Conservation (phyloP, 1,140 invertebrate genomes). For the Neodiprion pinetum region DNA sequence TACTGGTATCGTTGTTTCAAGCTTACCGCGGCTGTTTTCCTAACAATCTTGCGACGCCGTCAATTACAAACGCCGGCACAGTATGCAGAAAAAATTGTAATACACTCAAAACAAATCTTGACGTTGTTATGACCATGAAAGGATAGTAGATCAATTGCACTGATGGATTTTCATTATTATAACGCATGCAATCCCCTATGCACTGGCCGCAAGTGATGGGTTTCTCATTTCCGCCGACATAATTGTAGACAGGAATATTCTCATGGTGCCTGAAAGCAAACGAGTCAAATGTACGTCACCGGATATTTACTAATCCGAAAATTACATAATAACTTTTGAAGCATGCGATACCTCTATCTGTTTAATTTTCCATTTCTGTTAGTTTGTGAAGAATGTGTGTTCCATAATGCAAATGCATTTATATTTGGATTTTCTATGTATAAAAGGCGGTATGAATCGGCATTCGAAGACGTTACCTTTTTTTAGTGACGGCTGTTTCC, state of each 20-base stretch:
- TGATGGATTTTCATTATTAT: background rate
- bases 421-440: background rate
- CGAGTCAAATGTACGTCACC: background rate
- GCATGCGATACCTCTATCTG: background rate
- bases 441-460: background rate
- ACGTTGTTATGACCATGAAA: background rate
- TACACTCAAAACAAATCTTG: background rate
- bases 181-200: background rate
- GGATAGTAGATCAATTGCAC: background rate
- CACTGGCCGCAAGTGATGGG: constrained; percentile 25
- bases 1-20: background rate
- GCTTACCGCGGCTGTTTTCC: constrained; percentile 70
- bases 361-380: background rate
- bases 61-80: constrained; percentile 68
- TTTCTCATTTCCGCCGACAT: constrained; percentile 16
- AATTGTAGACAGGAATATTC: constrained; percentile 25
- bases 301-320: background rate
- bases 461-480: constrained; percentile 20
- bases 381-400: background rate
- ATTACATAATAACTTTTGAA: background rate
- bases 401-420: background rate
- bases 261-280: background rate
- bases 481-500: constrained; percentile 40
- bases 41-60: constrained; percentile 61
- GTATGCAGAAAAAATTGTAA: constrained; percentile 63